Percentiles rank a stretch among this genome's conserved stretches.
Conservation (phyloP, 2,113 vertebrate species). For the Sinocyclocheilus anophthalmus region DNA sequence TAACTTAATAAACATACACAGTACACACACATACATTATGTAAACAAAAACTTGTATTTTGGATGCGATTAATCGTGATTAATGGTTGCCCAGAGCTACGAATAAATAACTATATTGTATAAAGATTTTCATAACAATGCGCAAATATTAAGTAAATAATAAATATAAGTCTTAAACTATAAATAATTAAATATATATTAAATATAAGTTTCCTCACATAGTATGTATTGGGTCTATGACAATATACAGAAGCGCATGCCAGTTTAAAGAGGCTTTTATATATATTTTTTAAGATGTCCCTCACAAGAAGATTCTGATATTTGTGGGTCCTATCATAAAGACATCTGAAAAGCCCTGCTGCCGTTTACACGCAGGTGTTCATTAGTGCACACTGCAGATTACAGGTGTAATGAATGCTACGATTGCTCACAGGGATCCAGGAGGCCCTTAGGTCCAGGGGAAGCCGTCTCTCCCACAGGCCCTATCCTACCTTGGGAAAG, state of each 20-base stretch:
- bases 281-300: not conserved
- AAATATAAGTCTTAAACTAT: too few relatives aligned
- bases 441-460: conserved; percentile 92
- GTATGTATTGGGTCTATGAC: not conserved
- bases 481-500: conserved; percentile 86
- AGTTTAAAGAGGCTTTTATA: not conserved
- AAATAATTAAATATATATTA: too few relatives aligned
- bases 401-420: conserved; percentile 10
- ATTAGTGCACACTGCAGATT: not conserved
- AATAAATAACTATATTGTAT: too few relatives aligned
- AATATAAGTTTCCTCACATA: not conserved
- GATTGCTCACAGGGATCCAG: conserved; percentile 86
- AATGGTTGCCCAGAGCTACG: too few relatives aligned
- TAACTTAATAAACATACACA: too few relatives aligned
- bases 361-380: not conserved
- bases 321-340: not conserved
- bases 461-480: conserved; percentile 91
- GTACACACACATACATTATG: too few relatives aligned
- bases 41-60: too few relatives aligned
- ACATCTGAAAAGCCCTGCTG: not conserved
- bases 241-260: not conserved
- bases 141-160: too few relatives aligned
- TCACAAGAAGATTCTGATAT: not conserved
- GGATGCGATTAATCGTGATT: too few relatives aligned
- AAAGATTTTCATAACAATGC: too few relatives aligned